Percentiles rank a stretch among this genome's conserved stretches.
These are phyloP conservation scores for Sorex maritimensis DNA, from an alignment of 2,797 vertebrate genomes.

Conservation along the genomic window DNA sequence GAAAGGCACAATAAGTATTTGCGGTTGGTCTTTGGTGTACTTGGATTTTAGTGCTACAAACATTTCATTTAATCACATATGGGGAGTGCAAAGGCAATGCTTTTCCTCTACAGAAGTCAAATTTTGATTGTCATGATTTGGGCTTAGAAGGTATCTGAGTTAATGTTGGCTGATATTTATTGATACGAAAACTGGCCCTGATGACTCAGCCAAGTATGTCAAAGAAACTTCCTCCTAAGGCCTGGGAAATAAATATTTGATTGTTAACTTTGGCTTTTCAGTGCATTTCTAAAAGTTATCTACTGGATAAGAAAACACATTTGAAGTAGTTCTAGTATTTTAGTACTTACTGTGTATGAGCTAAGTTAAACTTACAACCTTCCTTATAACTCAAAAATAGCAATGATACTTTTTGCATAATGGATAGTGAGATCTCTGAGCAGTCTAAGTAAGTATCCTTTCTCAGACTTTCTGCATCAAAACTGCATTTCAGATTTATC, in stretches of 20 bases:
- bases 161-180: neutral
- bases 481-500: slow-evolving; percentile 46
- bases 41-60: slow-evolving; percentile 17
- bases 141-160: neutral
- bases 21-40: slow-evolving; percentile 31
- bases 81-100: slow-evolving; percentile 29
- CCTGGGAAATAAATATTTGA: slow-evolving; percentile 41
- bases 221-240: too few species aligned
- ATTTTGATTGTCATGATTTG: slow-evolving; percentile 3
- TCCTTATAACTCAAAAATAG: slow-evolving; percentile 47
- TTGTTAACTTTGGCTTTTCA: slow-evolving; percentile 61
- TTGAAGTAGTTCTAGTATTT: slow-evolving; percentile 38
- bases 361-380: slow-evolving; percentile 41
- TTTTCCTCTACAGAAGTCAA: neutral
- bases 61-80: slow-evolving; percentile 39
- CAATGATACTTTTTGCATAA: slow-evolving; percentile 59
- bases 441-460: slow-evolving; percentile 30
- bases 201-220: too few species aligned
- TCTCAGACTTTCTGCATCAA: slow-evolving; percentile 36
- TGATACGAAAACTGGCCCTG: too few species aligned
- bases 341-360: neutral
- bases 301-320: neutral
- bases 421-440: slow-evolving; percentile 27
- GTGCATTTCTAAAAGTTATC: slow-evolving; percentile 45
- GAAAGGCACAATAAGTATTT: neutral